phyloP scores from a whole-genome alignment of 1,140 invertebrate species.

The Sitobion miscanthi region DNA sequence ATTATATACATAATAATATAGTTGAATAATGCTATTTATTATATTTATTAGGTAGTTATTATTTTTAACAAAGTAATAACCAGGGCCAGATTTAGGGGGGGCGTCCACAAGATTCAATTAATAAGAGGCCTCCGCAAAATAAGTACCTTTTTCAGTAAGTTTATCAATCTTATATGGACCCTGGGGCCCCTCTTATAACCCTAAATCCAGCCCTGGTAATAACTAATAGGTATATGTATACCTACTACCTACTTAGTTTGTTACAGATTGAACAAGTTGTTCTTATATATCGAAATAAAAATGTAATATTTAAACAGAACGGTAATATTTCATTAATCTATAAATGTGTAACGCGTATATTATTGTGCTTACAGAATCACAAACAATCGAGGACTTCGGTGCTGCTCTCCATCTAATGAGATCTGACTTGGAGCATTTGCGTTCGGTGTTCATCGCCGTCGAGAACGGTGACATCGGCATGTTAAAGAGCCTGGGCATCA shows the following conservation, averaged over 20 bases:
- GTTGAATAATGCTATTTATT: too few species aligned
- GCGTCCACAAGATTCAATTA: too few species aligned
- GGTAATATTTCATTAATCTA: neutral
- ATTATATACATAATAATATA: neutral
- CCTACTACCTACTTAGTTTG: neutral
- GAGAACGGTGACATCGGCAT: slow-evolving; percentile 93
- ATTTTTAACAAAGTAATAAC: too few species aligned
- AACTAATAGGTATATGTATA: neutral
- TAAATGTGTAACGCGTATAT: slow-evolving; percentile 7
- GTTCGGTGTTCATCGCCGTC: slow-evolving; percentile 95
- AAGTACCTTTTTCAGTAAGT: too few species aligned
- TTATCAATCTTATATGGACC: too few species aligned
- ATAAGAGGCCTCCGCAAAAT: too few species aligned
- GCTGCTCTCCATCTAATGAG: slow-evolving; percentile 84
- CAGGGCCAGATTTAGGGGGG: too few species aligned
- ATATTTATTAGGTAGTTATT: too few species aligned
- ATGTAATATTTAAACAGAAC: neutral
- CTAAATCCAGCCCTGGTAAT: too few species aligned
- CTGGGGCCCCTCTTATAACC: too few species aligned
- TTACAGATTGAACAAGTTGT: neutral
- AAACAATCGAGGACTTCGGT: slow-evolving; percentile 93
- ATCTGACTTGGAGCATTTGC: slow-evolving; percentile 87
- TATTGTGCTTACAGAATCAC: slow-evolving; percentile 77
- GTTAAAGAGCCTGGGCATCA: slow-evolving; percentile 91
- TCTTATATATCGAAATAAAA: neutral